These are phyloP conservation scores for Napeogenes sylphis DNA, from an alignment of 2,888 invertebrate genomes.

Conservation along the genomic window DNA sequence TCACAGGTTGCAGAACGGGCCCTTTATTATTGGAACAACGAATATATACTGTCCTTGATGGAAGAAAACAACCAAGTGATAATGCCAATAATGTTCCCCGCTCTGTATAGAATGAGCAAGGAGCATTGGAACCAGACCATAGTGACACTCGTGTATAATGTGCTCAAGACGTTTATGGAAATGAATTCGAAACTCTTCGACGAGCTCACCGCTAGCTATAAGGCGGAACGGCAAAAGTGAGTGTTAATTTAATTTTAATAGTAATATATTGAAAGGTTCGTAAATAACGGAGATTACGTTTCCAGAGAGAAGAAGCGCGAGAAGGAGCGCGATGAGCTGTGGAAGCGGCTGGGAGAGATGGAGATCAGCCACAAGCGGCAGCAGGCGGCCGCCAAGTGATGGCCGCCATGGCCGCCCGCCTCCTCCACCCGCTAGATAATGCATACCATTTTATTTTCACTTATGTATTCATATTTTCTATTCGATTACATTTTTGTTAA, in stretches of 20 bases:
- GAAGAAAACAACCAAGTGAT: conserved; percentile 99
- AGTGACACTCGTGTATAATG: conserved; percentile 99
- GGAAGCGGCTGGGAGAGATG: conserved; percentile 96
- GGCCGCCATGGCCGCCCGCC: conserved; percentile 58
- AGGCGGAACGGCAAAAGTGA: conserved; percentile 99
- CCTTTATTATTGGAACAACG: conserved; percentile 99
- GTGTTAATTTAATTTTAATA: conserved; percentile 45
- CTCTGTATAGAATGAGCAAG: conserved; percentile 98
- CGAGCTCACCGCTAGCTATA: conserved; percentile 98
- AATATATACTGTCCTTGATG: conserved; percentile 99
- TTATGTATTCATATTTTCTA: conserved; percentile 74
- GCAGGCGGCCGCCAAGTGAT: conserved; percentile 39
- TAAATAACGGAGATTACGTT: conserved; percentile 25
- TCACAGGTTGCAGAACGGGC: conserved; percentile 97
- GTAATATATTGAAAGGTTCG: not conserved
- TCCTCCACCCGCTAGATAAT: conserved; percentile 70
- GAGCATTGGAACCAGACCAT: conserved; percentile 99
- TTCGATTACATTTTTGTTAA: conserved; percentile 75
- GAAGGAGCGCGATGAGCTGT: conserved; percentile 97
- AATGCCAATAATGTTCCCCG: conserved; percentile 99
- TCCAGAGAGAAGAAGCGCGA: conserved; percentile 92
- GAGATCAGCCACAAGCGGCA: conserved; percentile 84
- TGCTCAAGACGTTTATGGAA: conserved; percentile 99
- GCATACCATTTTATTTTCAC: conserved; percentile 68
- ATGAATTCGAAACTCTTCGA: conserved; percentile 99